Evolutionary conservation across 2,888 invertebrate species (phyloP).

Genomic region (Resseliella maxima): DNA sequence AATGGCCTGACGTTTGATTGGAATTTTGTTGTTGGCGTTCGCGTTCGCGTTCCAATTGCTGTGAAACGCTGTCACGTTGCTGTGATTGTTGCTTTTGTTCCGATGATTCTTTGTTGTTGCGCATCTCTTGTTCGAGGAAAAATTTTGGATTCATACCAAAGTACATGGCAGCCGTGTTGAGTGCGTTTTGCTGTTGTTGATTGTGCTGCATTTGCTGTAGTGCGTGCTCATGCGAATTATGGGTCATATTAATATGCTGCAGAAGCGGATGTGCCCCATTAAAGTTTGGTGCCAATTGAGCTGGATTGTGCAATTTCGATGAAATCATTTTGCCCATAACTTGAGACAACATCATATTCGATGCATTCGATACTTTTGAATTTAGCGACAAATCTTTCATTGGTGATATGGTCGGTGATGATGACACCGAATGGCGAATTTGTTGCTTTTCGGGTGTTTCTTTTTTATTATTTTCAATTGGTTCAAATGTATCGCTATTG

Average conservation of each 20-base stretch:
- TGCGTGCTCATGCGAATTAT: slow-evolving; percentile 63
- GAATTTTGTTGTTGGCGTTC: slow-evolving; percentile 71
- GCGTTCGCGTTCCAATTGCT: slow-evolving; percentile 69
- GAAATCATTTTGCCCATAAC: slow-evolving; percentile 77
- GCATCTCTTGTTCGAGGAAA: slow-evolving; percentile 82
- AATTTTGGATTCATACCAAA: slow-evolving; percentile 82
- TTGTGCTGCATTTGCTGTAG: slow-evolving; percentile 60
- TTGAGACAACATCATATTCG: slow-evolving; percentile 73
- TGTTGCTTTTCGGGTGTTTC: slow-evolving; percentile 30
- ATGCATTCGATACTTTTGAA: slow-evolving; percentile 65
- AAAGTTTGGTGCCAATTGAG: slow-evolving; percentile 72
- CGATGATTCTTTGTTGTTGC: slow-evolving; percentile 75
- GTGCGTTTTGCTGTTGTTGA: slow-evolving; percentile 69
- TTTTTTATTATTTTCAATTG: slow-evolving; percentile 60
- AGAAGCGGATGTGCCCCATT: slow-evolving; percentile 72
- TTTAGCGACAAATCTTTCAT: slow-evolving; percentile 59
- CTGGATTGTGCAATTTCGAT: slow-evolving; percentile 72
- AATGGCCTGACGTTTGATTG: slow-evolving; percentile 66
- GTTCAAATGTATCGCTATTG: slow-evolving; percentile 75
- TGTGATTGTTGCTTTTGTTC: slow-evolving; percentile 72
- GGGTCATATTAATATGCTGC: slow-evolving; percentile 69
- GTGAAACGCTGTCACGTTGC: slow-evolving; percentile 67
- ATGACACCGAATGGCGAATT: slow-evolving; percentile 57
- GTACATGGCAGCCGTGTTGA: slow-evolving; percentile 78
- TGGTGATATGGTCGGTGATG: slow-evolving; percentile 62